These are phyloP conservation scores for Galagoides demidoff DNA, from an alignment of 2,797 vertebrate species.

Conservation along the genomic window DNA sequence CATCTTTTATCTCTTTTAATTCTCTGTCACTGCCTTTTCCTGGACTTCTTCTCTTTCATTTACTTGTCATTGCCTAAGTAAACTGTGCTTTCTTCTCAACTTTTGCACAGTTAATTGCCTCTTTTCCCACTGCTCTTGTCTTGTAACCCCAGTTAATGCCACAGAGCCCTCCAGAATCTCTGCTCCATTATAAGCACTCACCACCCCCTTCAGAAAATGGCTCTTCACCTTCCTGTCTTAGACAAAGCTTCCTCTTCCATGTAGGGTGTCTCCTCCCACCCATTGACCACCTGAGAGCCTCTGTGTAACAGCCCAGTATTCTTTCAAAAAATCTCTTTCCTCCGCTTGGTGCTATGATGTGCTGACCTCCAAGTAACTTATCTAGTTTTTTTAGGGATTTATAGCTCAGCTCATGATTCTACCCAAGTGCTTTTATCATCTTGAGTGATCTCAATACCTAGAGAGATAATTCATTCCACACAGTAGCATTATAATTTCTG, in stretches of 20 bases:
- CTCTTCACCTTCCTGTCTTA: background rate
- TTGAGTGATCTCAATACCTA: background rate
- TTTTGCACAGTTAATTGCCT: background rate
- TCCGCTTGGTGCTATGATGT: background rate
- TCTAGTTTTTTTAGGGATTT: background rate
- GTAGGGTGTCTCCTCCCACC: background rate
- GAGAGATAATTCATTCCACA: background rate
- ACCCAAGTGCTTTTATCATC: background rate
- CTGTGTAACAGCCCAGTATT: background rate
- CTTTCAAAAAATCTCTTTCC: background rate
- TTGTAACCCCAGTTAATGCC: background rate
- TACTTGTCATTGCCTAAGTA: background rate
- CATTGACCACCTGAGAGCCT: background rate
- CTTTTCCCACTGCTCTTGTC: background rate
- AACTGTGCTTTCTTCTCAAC: background rate
- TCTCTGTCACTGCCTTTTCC: conserved; percentile 2
- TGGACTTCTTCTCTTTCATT: background rate
- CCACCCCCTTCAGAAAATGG: background rate
- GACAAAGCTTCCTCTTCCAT: background rate
- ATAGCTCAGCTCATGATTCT: background rate
- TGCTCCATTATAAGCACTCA: background rate
- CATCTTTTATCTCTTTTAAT: background rate
- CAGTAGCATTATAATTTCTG: background rate
- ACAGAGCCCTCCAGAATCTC: background rate
- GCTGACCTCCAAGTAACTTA: background rate